Conservation (phyloP, 2,888 invertebrate species). For the Serrognathus titanus region DNA sequence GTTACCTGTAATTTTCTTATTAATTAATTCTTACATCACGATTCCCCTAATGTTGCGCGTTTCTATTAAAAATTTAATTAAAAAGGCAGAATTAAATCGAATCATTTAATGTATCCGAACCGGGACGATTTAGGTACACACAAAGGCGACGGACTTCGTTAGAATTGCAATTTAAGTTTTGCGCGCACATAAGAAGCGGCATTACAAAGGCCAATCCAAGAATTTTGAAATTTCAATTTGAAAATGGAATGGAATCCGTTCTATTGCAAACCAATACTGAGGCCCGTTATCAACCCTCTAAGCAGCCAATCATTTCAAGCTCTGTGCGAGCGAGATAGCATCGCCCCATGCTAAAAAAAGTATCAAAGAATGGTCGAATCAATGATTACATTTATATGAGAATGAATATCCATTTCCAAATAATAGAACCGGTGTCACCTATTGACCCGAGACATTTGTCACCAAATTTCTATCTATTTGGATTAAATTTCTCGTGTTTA, state of each 20-base stretch:
- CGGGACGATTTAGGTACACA: background rate
- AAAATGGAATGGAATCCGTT: slow-evolving; percentile 36
- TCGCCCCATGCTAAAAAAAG: slow-evolving; percentile 39
- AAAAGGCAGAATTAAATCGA: too few relatives aligned
- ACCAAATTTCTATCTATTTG: slow-evolving; percentile 13
- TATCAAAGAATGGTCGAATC: slow-evolving; percentile 22
- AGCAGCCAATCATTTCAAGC: slow-evolving; percentile 40
- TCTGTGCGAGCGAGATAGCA: slow-evolving; percentile 35
- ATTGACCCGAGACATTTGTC: slow-evolving; percentile 21
- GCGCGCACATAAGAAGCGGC: slow-evolving; percentile 23
- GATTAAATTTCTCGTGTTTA: too few relatives aligned
- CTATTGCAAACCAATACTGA: slow-evolving; percentile 27
- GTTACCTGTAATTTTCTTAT: slow-evolving; percentile 2
- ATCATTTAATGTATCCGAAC: background rate
- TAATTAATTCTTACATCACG: too few relatives aligned
- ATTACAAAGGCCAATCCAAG: slow-evolving; percentile 36
- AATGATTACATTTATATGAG: slow-evolving; percentile 29
- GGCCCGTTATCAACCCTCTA: slow-evolving; percentile 36
- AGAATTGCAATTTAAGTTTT: slow-evolving; percentile 15
- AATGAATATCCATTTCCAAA: slow-evolving; percentile 25
- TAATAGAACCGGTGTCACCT: slow-evolving; percentile 25
- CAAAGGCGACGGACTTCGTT: background rate
- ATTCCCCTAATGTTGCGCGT: too few relatives aligned
- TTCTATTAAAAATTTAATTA: too few relatives aligned
- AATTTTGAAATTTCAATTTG: slow-evolving; percentile 44